A percentile compares a stretch with the other conserved stretches of the same genome.
Evolutionary conservation across 2,888 invertebrate species (phyloP).

Genomic region (Pachliopta kotzebuea): DNA sequence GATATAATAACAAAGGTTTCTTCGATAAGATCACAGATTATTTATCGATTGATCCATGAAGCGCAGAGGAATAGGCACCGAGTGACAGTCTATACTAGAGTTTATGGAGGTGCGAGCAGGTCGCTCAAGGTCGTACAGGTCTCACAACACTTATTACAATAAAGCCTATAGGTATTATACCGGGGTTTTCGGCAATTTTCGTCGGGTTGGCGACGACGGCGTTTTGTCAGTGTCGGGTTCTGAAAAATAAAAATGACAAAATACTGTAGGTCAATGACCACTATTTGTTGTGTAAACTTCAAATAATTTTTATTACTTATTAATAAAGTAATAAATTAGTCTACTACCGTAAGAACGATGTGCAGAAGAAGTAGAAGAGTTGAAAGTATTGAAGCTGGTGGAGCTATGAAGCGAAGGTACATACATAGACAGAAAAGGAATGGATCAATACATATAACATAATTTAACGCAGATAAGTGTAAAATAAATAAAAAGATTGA

Average conservation of each 20-base stretch:
- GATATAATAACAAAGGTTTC: constrained; percentile 45
- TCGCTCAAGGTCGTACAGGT: constrained; percentile 70
- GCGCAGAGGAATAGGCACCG: constrained; percentile 76
- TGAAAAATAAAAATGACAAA: constrained; percentile 77
- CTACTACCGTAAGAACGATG: constrained; percentile 45
- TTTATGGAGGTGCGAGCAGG: constrained; percentile 62
- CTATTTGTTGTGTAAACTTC: constrained; percentile 5
- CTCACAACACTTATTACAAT: constrained; percentile 80
- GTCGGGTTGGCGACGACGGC: constrained; percentile 93
- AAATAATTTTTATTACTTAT: not conserved
- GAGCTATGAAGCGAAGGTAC: constrained; percentile 39
- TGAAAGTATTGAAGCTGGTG: constrained; percentile 34
- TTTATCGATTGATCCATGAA: constrained; percentile 58
- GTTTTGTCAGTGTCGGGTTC: constrained; percentile 93
- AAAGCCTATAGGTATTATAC: constrained; percentile 88
- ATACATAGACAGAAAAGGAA: constrained; percentile 19
- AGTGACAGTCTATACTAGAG: constrained; percentile 76
- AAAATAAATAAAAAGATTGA: not conserved
- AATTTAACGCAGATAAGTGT: not conserved
- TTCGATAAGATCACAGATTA: constrained; percentile 47
- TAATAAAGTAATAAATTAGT: constrained; percentile 23
- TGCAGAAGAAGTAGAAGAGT: constrained; percentile 39
- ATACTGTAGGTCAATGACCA: constrained; percentile 32
- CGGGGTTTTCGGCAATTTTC: constrained; percentile 98
- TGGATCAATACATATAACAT: constrained; percentile 1